Base-by-base conservation (phyloP, 2,797 vertebrate species). In the Anabas testudineus region DNA sequence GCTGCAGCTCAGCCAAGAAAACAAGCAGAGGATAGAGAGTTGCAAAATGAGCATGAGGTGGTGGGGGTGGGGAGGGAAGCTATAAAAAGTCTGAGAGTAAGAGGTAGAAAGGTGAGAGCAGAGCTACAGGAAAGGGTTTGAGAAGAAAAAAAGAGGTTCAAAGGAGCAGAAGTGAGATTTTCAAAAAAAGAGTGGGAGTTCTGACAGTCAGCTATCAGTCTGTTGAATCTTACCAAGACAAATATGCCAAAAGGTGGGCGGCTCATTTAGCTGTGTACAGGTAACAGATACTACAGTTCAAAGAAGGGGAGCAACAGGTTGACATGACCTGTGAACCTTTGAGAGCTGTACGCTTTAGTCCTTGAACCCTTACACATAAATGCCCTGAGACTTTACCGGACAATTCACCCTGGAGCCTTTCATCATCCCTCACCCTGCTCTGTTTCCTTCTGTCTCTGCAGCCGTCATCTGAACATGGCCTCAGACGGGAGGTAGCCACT, bases 381-480 rank as follows among this genome's bases (percentile, higher is more conserved):
- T 19, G 36, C 43, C 49, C n/a, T 24, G 6, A 30, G 41, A 26
- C 74, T 67, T 37, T 26, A 53, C 30, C 22, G 0, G n/a, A 2
- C 18, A 24, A 0, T 6, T 18, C 39, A 19, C 67, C 15, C 13
- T 7, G 18, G 22, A 51, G 42, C 14, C 18, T 37, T 60, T 71
- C 45, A 69, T 58, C 59, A 54, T 34, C 49, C 56, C 32, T 16
- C 18, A 22, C 42, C 16, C 10, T 28, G 9, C n/a, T 10, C 24
- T 13, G 37, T 46, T 67, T 37, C 56, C 42, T 52, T 37, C 41
- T 2, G 0, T n/a, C 34, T 36, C 51, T 22, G 21, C 3, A 0
- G 70, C 63, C 67, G 74, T 78, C 75, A 82, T 70, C 65, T 86
- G 74, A 59, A 39, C 12, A 1, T 43, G 70, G 43, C 75, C 75